phyloP scores from a whole-genome alignment of 2,888 invertebrate genomes.

The Nemurella pictetii region DNA sequence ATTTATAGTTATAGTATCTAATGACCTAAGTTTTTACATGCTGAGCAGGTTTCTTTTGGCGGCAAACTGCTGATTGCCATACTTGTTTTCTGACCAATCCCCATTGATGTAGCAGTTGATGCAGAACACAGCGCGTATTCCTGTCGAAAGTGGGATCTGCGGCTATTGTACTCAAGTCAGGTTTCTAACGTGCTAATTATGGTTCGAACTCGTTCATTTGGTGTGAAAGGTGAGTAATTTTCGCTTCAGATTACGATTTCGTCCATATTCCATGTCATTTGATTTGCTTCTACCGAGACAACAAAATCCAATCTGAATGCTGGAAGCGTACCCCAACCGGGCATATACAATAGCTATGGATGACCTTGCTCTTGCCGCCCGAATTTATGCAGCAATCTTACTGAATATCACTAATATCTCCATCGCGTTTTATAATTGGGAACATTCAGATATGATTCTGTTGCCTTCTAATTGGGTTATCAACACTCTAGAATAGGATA shows the following conservation, averaged over 20 bases:
- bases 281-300: background rate
- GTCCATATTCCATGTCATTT: background rate
- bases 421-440: too few species aligned
- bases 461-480: too few species aligned
- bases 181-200: background rate
- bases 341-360: background rate
- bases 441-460: too few species aligned
- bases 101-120: conserved; percentile 54
- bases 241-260: background rate
- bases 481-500: too few species aligned
- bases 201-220: background rate
- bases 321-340: background rate
- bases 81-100: background rate
- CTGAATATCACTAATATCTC: too few species aligned
- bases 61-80: background rate
- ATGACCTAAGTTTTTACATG: too few species aligned
- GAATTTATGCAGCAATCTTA: background rate
- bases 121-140: conserved; percentile 75
- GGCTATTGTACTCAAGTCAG: background rate
- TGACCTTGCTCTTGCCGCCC: background rate
- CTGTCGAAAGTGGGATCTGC: conserved; percentile 51
- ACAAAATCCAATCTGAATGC: background rate
- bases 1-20: too few species aligned
- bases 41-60: background rate
- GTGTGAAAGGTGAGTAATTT: background rate